A percentile compares a stretch with the other conserved stretches of the same genome.
Conservation (phyloP, 2,888 invertebrate species). For the Phymatocera aterrima region DNA sequence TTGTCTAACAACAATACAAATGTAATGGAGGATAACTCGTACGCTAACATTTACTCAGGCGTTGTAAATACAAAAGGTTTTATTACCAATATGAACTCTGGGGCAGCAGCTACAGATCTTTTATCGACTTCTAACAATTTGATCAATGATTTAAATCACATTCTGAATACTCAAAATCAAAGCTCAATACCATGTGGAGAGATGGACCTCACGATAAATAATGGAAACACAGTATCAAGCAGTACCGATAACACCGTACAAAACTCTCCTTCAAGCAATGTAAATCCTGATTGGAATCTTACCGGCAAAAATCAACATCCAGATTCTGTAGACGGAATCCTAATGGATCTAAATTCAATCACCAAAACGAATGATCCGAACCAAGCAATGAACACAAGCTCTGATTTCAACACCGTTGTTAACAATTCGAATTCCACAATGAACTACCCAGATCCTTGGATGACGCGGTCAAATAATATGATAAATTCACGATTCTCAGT, state of each 20-base stretch:
- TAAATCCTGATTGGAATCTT: slow-evolving; percentile 12
- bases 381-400: neutral
- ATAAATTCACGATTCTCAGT: slow-evolving; percentile 18
- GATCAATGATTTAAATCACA: neutral
- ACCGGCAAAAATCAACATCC: neutral
- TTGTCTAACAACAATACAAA: neutral
- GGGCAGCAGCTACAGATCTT: neutral
- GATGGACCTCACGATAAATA: slow-evolving; percentile 13
- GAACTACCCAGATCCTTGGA: slow-evolving; percentile 21
- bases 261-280: neutral
- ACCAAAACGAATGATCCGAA: neutral
- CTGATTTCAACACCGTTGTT: neutral
- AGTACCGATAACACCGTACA: slow-evolving; percentile 3
- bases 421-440: neutral
- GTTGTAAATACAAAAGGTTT: neutral
- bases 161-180: neutral
- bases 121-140: neutral
- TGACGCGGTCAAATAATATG: slow-evolving; percentile 12
- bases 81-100: neutral
- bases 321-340: neutral
- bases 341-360: neutral
- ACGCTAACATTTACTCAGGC: neutral
- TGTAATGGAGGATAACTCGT: slow-evolving; percentile 6
- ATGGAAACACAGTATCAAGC: neutral
- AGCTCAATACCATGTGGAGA: neutral